Evolutionary conservation across 2,888 invertebrate genomes (phyloP), one percentile per base, ranked within the genome.

Genomic region (Drosophila mettleri): DNA sequence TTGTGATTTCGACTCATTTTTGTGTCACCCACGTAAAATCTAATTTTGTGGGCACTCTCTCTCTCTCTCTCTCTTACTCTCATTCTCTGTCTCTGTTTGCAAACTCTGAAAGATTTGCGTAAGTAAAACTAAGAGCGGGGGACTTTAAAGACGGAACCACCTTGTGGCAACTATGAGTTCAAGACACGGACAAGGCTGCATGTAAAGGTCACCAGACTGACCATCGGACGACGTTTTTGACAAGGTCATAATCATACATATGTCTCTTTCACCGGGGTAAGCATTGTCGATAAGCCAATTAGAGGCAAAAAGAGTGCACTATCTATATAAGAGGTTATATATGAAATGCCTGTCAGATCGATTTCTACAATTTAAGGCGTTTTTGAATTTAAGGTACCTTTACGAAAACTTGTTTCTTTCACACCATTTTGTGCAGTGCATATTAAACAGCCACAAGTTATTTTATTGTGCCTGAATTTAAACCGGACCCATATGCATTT

Each of bases 401-500:
- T 59, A 59, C 9, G 31, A 22, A 59, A 75, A 75, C 73, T 55
- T 24, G 69, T 76, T 76, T 72, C 36, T 33, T 39, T 59, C 39
- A 60, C 78, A 53, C 61, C 59, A 64, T 53, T 52, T 65, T 65
- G 74, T 71, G 79, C 51, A 54, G 34, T 59, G 82, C 74, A 82
- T 82, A 67, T 76, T 69, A 58, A 82, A 55, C 20, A 43, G 18
- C 5, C 12, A 5, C n/a, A 18, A 33, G n/a, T 48, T 60, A 34
- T 62, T 60, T 68, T 64, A 51, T 41, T 27, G 38, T 14, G 53
- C 52, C 77, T 58, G 61, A 60, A 67, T 65, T 53, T 65, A 78
- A 82, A 83, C 82, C 78, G 82, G 86, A 80, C 75, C 60, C 78
- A 49, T 48, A 73, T 65, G 58, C 49, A 71, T 60, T 60, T 71